These are phyloP conservation scores for Sparidentex hasta DNA, from an alignment of 2,797 vertebrate genomes.

Conservation along the genomic window DNA sequence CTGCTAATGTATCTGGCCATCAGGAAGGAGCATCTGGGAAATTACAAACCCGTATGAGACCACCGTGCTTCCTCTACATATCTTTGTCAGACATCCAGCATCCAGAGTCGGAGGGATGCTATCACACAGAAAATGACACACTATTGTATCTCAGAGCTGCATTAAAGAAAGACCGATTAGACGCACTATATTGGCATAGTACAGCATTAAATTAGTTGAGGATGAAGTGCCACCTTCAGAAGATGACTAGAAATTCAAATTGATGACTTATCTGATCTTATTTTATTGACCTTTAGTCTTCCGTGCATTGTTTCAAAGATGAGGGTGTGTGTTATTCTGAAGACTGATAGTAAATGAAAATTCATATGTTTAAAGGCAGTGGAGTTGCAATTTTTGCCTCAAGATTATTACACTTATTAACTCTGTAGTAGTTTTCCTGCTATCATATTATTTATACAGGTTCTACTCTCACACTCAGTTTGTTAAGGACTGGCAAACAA, in stretches of 20 bases:
- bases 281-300: neutral
- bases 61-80: constrained; percentile 41
- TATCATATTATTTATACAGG: too few relatives aligned
- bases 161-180: neutral
- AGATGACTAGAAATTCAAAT: neutral
- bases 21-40: constrained; percentile 58
- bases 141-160: neutral
- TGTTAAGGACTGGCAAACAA: too few relatives aligned
- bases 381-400: too few relatives aligned
- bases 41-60: constrained; percentile 53
- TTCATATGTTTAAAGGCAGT: too few relatives aligned
- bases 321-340: neutral
- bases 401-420: too few relatives aligned
- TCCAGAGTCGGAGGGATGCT: constrained; percentile 1
- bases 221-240: too few relatives aligned
- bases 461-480: too few relatives aligned
- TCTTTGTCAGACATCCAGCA: constrained; percentile 55
- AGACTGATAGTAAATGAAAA: too few relatives aligned
- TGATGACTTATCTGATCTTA: neutral
- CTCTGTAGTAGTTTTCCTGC: too few relatives aligned
- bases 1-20: constrained; percentile 46
- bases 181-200: too few relatives aligned
- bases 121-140: neutral
- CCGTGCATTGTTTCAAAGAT: neutral
- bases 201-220: too few relatives aligned